These are phyloP conservation scores for Myocastor coypus DNA, from an alignment of 2,113 vertebrate species.

Conservation along the genomic window DNA sequence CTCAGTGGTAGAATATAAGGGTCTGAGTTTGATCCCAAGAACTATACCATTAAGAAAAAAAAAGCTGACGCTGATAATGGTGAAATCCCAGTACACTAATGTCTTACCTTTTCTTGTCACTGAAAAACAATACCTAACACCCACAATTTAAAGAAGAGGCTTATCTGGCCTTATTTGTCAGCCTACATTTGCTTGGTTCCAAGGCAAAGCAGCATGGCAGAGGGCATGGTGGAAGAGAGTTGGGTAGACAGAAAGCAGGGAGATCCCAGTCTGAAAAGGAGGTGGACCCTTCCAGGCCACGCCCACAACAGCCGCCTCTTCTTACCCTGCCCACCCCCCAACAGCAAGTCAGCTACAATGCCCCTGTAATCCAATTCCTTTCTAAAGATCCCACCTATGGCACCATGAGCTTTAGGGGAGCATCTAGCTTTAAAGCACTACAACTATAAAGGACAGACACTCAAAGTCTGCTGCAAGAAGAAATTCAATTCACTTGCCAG, in stretches of 20 bases:
- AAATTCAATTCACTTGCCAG: background rate
- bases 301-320: background rate
- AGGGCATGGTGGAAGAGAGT: background rate
- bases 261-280: background rate
- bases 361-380: background rate
- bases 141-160: background rate
- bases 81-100: background rate
- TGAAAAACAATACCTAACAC: background rate
- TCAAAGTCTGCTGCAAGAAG: background rate
- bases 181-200: background rate
- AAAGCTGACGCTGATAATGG: background rate
- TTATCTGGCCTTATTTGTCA: background rate
- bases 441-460: background rate
- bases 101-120: background rate
- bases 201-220: background rate
- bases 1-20: background rate
- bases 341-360: background rate
- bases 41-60: background rate
- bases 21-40: background rate
- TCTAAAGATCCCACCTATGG: background rate
- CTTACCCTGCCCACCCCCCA: background rate
- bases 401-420: background rate
- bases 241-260: background rate
- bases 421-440: background rate
- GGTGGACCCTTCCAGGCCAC: background rate